Evolutionary conservation across 1,140 invertebrate species (phyloP).

Genomic region (Parasteatoda tepidariorum): DNA sequence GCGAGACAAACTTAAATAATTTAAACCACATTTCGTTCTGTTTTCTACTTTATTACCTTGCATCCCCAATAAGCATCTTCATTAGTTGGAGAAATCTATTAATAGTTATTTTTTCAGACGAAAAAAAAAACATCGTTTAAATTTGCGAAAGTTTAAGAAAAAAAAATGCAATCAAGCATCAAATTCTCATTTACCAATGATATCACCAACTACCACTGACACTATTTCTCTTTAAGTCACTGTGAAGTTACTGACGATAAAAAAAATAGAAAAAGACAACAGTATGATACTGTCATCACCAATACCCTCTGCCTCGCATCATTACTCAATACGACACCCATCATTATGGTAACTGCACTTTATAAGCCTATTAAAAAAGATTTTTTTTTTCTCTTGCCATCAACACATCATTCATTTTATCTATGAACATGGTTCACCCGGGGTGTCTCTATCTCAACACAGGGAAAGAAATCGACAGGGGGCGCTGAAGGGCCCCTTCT

Average conservation of each 20-base stretch:
- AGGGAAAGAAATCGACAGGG: background rate
- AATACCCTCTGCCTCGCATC: background rate
- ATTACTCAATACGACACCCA: background rate
- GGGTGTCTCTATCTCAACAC: background rate
- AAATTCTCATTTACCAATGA: no score
- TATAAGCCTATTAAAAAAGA: background rate
- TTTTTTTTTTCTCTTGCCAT: background rate
- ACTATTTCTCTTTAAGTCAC: background rate
- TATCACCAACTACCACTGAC: no score
- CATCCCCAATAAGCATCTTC: no score
- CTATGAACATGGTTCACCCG: background rate
- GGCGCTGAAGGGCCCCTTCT: background rate
- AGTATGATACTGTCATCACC: background rate
- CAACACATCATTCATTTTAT: background rate
- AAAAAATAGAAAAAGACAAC: background rate
- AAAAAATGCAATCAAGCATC: no score
- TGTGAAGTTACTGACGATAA: background rate
- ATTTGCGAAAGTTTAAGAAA: no score
- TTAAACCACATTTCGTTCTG: no score
- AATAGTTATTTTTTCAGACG: no score
- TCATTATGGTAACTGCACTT: background rate
- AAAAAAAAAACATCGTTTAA: no score
- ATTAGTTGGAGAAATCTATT: no score
- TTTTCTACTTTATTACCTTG: no score
- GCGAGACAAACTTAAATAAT: no score